Evolutionary conservation across 2,888 invertebrate species (phyloP).

Genomic region (Cyclophora punctaria): DNA sequence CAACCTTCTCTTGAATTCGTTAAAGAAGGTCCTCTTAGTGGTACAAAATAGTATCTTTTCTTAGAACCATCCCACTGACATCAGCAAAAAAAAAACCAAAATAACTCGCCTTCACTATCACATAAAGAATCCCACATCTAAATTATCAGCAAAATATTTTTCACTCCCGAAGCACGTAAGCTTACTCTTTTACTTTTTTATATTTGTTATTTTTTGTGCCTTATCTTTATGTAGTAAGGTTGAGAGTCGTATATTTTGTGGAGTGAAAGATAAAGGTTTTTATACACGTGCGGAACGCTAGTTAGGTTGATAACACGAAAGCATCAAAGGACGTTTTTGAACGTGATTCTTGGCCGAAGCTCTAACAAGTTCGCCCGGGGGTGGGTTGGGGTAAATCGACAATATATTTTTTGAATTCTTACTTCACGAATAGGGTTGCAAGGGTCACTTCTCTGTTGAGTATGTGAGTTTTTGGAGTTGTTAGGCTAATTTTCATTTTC

Average conservation of each 20-base stretch:
- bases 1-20: too few species aligned
- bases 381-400: conserved; percentile 33
- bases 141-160: conserved; percentile 36
- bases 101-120: too few species aligned
- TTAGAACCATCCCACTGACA: too few species aligned
- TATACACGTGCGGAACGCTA: conserved; percentile 49
- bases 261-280: conserved; percentile 24
- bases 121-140: too few species aligned
- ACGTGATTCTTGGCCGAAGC: conserved; percentile 61
- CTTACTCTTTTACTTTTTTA: conserved; percentile 44
- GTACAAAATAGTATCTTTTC: too few species aligned
- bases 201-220: conserved; percentile 10
- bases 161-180: conserved; percentile 44
- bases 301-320: conserved; percentile 48
- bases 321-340: conserved; percentile 60
- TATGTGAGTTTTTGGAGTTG: conserved; percentile 10
- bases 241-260: conserved; percentile 26
- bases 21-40: too few species aligned
- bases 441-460: conserved; percentile 1
- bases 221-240: conserved; percentile 20
- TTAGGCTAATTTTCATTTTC: too few species aligned
- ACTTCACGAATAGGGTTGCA: conserved; percentile 21
- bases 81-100: too few species aligned
- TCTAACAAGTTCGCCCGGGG: conserved; percentile 48
- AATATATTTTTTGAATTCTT: conserved; percentile 35